These are phyloP conservation scores for Neodiprion pinetum DNA, from an alignment of 1,140 invertebrate genomes.

Conservation along the genomic window DNA sequence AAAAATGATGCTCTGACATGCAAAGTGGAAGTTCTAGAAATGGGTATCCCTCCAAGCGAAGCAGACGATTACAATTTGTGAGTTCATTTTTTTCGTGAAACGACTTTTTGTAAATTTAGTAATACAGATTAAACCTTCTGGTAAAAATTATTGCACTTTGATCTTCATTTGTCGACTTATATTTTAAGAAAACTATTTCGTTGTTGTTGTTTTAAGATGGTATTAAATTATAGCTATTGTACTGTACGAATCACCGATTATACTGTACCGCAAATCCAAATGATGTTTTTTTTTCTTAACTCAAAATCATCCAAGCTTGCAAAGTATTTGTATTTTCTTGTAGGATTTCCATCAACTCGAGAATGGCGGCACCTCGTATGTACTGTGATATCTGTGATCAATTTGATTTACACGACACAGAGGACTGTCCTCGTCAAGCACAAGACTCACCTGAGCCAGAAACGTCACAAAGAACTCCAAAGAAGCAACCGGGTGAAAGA, in stretches of 20 bases:
- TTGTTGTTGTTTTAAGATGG: neutral
- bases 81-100: conserved; percentile 41
- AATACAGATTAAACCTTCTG: neutral
- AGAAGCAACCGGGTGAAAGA: conserved; percentile 64
- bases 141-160: no score
- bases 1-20: conserved; percentile 87
- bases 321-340: conserved; percentile 32
- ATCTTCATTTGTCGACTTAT: neutral
- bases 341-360: conserved; percentile 53
- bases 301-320: conserved; percentile 33
- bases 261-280: no score
- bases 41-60: conserved; percentile 67
- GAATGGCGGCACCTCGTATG: conserved; percentile 73
- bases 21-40: conserved; percentile 81
- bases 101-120: conserved; percentile 40
- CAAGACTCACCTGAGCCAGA: conserved; percentile 64
- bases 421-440: conserved; percentile 92
- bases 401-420: conserved; percentile 96
- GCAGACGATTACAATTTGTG: conserved; percentile 69
- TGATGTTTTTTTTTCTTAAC: no score
- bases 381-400: conserved; percentile 98
- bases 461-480: conserved; percentile 53
- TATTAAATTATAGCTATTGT: conserved; percentile 16
- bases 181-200: neutral
- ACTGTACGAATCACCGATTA: no score